Percentiles rank a stretch among this genome's conserved stretches.
These are phyloP conservation scores for Globodera rostochiensis DNA, from an alignment of 1,140 invertebrate species.

Conservation along the genomic window DNA sequence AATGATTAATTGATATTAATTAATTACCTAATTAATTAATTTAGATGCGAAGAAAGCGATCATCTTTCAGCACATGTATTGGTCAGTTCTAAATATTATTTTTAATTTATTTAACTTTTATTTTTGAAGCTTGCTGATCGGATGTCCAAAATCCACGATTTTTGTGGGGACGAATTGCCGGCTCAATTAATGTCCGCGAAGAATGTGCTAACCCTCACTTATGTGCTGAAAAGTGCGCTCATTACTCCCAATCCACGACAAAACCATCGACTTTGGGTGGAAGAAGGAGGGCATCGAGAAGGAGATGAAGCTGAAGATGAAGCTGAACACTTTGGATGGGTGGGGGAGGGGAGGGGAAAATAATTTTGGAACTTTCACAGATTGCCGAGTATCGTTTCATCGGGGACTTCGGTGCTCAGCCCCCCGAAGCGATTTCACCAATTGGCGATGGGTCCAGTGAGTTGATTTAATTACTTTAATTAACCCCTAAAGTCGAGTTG, in stretches of 20 bases:
- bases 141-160: slow-evolving; percentile 64
- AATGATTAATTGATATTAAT: slow-evolving; percentile 6
- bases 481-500: slow-evolving; percentile 21
- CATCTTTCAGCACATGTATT: slow-evolving; percentile 62
- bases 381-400: slow-evolving; percentile 58
- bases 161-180: slow-evolving; percentile 57
- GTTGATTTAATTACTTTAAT: slow-evolving; percentile 1
- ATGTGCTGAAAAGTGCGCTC: slow-evolving; percentile 49
- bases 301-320: slow-evolving; percentile 32
- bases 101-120: slow-evolving; percentile 3
- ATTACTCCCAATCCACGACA: slow-evolving; percentile 8
- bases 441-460: neutral
- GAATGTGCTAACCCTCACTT: slow-evolving; percentile 62
- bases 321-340: slow-evolving; percentile 40
- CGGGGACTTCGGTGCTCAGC: slow-evolving; percentile 54
- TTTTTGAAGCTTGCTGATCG: slow-evolving; percentile 22
- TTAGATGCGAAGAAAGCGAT: slow-evolving; percentile 61
- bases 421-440: slow-evolving; percentile 44
- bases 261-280: slow-evolving; percentile 12
- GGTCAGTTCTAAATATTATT: slow-evolving; percentile 41
- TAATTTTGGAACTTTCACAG: slow-evolving; percentile 32
- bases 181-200: slow-evolving; percentile 62
- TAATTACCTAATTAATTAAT: slow-evolving; percentile 7
- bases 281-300: neutral
- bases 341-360: neutral